A percentile compares a stretch with the other conserved stretches of the same genome.
These are phyloP conservation scores for Chrysopa pallens DNA, from an alignment of 1,140 invertebrate genomes.

Conservation along the genomic window DNA sequence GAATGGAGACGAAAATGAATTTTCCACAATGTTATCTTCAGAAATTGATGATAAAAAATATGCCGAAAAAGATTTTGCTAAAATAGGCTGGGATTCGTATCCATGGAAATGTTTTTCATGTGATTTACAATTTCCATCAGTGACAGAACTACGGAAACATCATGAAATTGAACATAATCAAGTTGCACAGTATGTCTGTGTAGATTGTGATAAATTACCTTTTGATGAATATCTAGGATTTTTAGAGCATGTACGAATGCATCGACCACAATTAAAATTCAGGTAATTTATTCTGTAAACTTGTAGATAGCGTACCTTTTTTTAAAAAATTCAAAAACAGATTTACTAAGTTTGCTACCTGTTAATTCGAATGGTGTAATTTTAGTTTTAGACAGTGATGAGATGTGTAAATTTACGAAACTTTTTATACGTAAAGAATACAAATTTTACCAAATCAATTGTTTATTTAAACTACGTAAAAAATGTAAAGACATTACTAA, in stretches of 20 bases:
- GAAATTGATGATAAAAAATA: not conserved
- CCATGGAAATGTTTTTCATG: conserved; percentile 37
- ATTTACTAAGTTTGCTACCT: too few relatives aligned
- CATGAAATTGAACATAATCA: conserved; percentile 31
- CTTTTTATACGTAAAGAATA: too few relatives aligned
- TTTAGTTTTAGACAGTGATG: too few relatives aligned
- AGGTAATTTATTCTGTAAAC: conserved; percentile 15
- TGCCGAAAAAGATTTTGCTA: conserved; percentile 4
- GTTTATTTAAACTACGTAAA: too few relatives aligned
- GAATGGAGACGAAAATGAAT: not conserved
- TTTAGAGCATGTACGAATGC: conserved; percentile 32
- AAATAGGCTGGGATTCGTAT: conserved; percentile 25
- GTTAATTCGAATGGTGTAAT: too few relatives aligned
- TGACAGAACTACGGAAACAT: conserved; percentile 30
- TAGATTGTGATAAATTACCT: conserved; percentile 32
- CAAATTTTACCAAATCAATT: too few relatives aligned
- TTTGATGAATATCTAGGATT: conserved; percentile 37
- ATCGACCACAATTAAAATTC: conserved; percentile 31
- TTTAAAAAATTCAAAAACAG: too few relatives aligned
- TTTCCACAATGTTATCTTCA: not conserved
- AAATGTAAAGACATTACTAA: too few relatives aligned
- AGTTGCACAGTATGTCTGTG: conserved; percentile 32
- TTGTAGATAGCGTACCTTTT: not conserved
- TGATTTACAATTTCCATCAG: conserved; percentile 26
- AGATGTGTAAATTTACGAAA: too few relatives aligned